Evolutionary conservation across 2,888 invertebrate genomes (phyloP).

Genomic region (Orthonevra nobilis): DNA sequence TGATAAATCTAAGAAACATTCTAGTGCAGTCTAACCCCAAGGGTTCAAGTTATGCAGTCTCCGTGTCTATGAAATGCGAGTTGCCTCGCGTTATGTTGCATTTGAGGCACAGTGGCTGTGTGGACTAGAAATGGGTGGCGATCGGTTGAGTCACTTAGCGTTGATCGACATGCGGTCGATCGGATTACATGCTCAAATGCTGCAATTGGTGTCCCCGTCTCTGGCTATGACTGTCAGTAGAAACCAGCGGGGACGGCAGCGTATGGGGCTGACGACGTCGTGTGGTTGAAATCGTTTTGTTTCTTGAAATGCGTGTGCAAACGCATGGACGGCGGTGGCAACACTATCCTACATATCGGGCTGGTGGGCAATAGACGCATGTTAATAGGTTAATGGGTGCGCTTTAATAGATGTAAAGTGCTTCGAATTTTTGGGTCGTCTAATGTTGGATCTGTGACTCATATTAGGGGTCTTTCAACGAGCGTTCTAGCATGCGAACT

Average conservation of each 20-base stretch:
- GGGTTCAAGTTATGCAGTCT: constrained; percentile 65
- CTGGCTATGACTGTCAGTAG: neutral
- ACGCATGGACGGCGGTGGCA: constrained; percentile 24
- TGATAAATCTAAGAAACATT: constrained; percentile 55
- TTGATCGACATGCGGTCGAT: constrained; percentile 68
- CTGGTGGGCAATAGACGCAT: constrained; percentile 14
- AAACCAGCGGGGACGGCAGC: neutral
- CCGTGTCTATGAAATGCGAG: constrained; percentile 55
- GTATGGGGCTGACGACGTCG: neutral
- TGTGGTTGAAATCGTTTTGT: constrained; percentile 57
- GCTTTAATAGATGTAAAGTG: no score
- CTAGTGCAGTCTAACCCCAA: constrained; percentile 48
- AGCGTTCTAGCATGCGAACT: no score
- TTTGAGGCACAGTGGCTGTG: neutral
- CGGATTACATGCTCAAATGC: constrained; percentile 65
- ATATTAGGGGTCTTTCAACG: no score
- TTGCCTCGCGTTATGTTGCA: neutral
- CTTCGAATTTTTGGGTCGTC: constrained; percentile 28
- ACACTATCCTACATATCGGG: neutral
- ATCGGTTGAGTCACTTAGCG: constrained; percentile 63
- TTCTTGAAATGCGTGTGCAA: constrained; percentile 42
- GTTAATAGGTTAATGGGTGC: constrained; percentile 35
- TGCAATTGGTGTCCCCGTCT: constrained; percentile 24
- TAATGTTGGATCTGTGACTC: constrained; percentile 14
- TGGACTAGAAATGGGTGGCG: constrained; percentile 58